Evolutionary conservation across 2,113 vertebrate species (phyloP).

Genomic region (Alligator mississippiensis): DNA sequence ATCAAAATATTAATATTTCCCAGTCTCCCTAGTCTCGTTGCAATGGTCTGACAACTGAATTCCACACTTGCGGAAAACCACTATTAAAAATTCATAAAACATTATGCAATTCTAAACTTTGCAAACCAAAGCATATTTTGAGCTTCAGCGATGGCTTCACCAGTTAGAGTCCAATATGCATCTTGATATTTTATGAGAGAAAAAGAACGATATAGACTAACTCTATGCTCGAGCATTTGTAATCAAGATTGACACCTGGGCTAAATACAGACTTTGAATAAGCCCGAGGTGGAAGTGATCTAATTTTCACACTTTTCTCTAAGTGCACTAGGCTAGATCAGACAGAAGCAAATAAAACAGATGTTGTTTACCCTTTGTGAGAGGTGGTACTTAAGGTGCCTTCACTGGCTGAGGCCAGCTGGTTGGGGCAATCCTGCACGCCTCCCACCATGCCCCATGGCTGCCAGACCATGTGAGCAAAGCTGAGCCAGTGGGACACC

Average conservation of each 20-base stretch:
- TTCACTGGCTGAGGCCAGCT: too few species aligned
- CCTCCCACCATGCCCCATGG: too few species aligned
- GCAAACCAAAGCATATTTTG: background rate
- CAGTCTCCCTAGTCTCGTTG: background rate
- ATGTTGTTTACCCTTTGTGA: too few species aligned
- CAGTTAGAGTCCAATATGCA: background rate
- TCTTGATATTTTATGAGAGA: background rate
- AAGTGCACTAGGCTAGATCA: too few species aligned
- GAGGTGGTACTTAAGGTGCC: too few species aligned
- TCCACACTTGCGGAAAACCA: background rate
- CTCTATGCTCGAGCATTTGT: background rate
- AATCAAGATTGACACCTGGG: background rate
- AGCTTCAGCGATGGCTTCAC: background rate
- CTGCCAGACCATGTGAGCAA: too few species aligned
- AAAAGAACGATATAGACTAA: background rate
- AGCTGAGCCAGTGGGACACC: too few species aligned
- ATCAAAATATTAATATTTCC: background rate
- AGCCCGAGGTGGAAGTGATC: too few species aligned
- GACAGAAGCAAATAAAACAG: too few species aligned
- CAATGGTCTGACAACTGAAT: background rate
- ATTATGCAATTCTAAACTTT: background rate
- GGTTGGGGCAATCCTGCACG: too few species aligned
- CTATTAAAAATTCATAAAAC: background rate
- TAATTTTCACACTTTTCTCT: too few species aligned
- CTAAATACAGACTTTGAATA: too few species aligned